A percentile compares a stretch with the other conserved stretches of the same genome.
Evolutionary conservation across 2,888 invertebrate species (phyloP).

Genomic region (Eupithecia tripunctaria): DNA sequence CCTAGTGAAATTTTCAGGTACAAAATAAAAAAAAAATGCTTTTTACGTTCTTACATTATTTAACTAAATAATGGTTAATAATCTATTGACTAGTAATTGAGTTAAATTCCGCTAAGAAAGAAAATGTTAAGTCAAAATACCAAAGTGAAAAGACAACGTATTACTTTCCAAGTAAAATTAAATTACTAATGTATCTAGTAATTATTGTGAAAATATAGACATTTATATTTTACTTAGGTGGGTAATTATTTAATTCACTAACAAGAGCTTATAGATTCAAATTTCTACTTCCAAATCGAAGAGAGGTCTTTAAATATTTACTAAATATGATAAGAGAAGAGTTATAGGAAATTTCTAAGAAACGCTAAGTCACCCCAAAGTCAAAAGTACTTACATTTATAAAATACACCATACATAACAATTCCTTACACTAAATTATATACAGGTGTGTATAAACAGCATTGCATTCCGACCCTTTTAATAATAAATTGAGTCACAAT

Average conservation of each 20-base stretch:
- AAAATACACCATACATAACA: conserved; percentile 45
- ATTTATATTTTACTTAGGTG: too few relatives aligned
- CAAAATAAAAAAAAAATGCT: not conserved
- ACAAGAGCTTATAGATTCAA: conserved; percentile 31
- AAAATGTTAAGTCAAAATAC: not conserved
- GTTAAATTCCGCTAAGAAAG: not conserved
- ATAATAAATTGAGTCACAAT: conserved; percentile 23
- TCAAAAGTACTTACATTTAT: conserved; percentile 36
- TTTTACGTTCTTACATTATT: not conserved
- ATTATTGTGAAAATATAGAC: not conserved
- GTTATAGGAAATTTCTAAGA: conserved; percentile 36
- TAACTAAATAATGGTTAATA: not conserved
- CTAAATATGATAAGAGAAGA: conserved; percentile 36
- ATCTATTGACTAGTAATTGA: not conserved
- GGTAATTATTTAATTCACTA: conserved; percentile 40
- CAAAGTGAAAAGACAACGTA: not conserved
- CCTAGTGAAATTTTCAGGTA: not conserved
- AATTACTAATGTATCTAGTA: not conserved
- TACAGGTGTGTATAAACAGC: conserved; percentile 38
- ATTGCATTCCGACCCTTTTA: conserved; percentile 20
- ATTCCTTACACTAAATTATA: conserved; percentile 44
- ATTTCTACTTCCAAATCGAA: conserved; percentile 42
- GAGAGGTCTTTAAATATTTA: conserved; percentile 33
- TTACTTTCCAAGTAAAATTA: not conserved
- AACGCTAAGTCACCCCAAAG: conserved; percentile 42